Percentiles rank a stretch among this genome's conserved stretches.
Evolutionary conservation across 2,113 vertebrate genomes (phyloP).

Genomic region (Jacana jacana): DNA sequence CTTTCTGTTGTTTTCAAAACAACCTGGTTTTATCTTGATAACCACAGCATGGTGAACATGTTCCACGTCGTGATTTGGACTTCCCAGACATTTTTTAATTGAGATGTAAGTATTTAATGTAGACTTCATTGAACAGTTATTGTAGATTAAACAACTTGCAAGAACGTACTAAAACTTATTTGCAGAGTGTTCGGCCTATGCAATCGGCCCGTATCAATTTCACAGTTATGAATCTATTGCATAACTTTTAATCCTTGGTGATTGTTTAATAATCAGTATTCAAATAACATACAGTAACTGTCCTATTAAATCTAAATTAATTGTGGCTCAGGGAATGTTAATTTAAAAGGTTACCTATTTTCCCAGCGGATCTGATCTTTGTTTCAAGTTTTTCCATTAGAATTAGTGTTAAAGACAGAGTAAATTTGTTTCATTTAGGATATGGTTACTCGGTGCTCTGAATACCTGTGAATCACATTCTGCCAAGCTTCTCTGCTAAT

Average conservation of each 20-base stretch:
- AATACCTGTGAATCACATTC: slow-evolving; percentile 43
- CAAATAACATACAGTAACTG: slow-evolving; percentile 69
- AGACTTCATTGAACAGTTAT: slow-evolving; percentile 54
- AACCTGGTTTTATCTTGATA: not conserved
- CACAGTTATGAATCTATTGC: slow-evolving; percentile 55
- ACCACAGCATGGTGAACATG: not conserved
- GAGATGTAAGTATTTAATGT: slow-evolving; percentile 52
- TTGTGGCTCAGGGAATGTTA: slow-evolving; percentile 69
- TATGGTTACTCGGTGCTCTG: not conserved
- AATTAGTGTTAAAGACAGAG: slow-evolving; percentile 52
- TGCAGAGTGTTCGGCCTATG: slow-evolving; percentile 3
- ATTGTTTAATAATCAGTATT: slow-evolving; percentile 68
- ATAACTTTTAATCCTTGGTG: slow-evolving; percentile 62
- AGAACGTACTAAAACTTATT: slow-evolving; percentile 54
- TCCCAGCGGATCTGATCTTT: slow-evolving; percentile 67
- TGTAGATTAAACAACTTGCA: slow-evolving; percentile 57
- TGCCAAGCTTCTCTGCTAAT: slow-evolving; percentile 27
- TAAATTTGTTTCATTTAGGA: slow-evolving; percentile 61
- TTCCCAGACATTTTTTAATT: not conserved
- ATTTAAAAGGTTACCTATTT: slow-evolving; percentile 72
- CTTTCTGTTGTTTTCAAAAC: not conserved
- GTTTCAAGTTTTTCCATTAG: slow-evolving; percentile 62
- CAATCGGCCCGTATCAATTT: slow-evolving; percentile 32
- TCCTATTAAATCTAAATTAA: slow-evolving; percentile 77
- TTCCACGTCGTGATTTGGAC: not conserved